A percentile compares a stretch with the other conserved stretches of the same genome.
Conservation (phyloP, 2,888 invertebrate genomes). For the Volucella inanis region DNA sequence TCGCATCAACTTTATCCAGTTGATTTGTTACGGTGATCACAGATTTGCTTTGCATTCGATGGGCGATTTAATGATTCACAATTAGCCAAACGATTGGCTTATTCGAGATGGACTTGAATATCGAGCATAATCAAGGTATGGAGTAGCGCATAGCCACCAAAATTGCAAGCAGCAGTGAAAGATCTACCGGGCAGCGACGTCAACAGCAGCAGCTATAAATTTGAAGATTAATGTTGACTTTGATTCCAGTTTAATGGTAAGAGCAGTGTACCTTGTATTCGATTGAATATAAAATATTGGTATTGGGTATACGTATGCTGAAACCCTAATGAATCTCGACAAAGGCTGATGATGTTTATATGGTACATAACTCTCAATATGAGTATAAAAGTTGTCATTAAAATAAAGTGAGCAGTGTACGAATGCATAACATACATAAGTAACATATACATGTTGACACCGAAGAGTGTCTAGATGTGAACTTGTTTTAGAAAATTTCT, state of each 20-base stretch:
- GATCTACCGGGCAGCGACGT: neutral
- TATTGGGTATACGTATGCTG: slow-evolving; percentile 33
- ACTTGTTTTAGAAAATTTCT: too few species aligned
- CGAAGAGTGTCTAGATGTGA: too few species aligned
- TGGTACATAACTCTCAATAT: slow-evolving; percentile 61
- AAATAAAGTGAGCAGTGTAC: slow-evolving; percentile 42
- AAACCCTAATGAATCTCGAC: slow-evolving; percentile 64
- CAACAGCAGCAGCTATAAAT: slow-evolving; percentile 63
- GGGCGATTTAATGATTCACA: slow-evolving; percentile 72
- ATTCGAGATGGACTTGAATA: slow-evolving; percentile 56
- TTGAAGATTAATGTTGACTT: slow-evolving; percentile 72
- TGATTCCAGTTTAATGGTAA: slow-evolving; percentile 71
- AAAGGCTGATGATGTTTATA: slow-evolving; percentile 42
- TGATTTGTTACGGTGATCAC: slow-evolving; percentile 59
- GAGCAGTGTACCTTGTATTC: slow-evolving; percentile 30
- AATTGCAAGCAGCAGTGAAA: slow-evolving; percentile 1
- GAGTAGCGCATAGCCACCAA: neutral
- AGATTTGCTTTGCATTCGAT: slow-evolving; percentile 50
- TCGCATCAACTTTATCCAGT: slow-evolving; percentile 50
- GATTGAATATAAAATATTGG: slow-evolving; percentile 69
- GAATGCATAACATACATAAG: slow-evolving; percentile 33
- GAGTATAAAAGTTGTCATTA: slow-evolving; percentile 64
- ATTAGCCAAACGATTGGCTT: slow-evolving; percentile 67
- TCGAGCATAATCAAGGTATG: slow-evolving; percentile 54
- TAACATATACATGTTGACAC: too few species aligned